Conservation (phyloP, 2,797 vertebrate species). For the Pangasius sanitwongsei region DNA sequence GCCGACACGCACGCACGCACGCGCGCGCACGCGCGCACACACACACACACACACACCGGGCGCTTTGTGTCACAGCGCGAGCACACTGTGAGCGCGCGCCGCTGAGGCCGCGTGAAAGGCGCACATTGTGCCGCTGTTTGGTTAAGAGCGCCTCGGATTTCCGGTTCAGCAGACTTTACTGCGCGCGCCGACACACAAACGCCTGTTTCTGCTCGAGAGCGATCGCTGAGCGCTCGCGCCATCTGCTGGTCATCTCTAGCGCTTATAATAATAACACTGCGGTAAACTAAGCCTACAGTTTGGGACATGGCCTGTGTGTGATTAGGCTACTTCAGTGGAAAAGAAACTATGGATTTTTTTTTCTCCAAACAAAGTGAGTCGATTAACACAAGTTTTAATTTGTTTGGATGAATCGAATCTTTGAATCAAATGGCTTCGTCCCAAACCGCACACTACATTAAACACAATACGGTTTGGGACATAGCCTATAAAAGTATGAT, state of each 20-base stretch:
- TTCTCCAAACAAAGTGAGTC: not conserved
- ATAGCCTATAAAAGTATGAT: not conserved
- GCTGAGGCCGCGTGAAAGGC: slow-evolving; percentile 65
- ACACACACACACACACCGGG: slow-evolving; percentile 66
- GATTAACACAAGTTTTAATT: not conserved
- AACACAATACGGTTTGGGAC: too few relatives aligned
- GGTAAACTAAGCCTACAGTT: not conserved
- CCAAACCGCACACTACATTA: not conserved
- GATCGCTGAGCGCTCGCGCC: slow-evolving; percentile 17
- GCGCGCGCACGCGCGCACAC: slow-evolving; percentile 59
- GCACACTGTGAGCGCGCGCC: slow-evolving; percentile 69
- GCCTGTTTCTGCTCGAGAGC: not conserved
- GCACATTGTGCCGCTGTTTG: slow-evolving; percentile 71
- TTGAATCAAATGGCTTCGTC: not conserved
- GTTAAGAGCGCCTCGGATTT: slow-evolving; percentile 64
- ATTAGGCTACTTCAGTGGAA: not conserved
- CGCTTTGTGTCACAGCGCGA: slow-evolving; percentile 74
- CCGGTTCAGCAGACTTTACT: slow-evolving; percentile 62
- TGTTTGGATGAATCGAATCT: not conserved
- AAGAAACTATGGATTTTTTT: not conserved
- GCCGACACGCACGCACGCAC: slow-evolving; percentile 50
- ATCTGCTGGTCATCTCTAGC: slow-evolving; percentile 33
- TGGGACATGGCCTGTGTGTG: not conserved
- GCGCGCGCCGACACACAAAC: slow-evolving; percentile 44
- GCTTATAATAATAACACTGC: not conserved